Conservation (phyloP, 2,888 invertebrate species). For the Mermis nigrescens region DNA sequence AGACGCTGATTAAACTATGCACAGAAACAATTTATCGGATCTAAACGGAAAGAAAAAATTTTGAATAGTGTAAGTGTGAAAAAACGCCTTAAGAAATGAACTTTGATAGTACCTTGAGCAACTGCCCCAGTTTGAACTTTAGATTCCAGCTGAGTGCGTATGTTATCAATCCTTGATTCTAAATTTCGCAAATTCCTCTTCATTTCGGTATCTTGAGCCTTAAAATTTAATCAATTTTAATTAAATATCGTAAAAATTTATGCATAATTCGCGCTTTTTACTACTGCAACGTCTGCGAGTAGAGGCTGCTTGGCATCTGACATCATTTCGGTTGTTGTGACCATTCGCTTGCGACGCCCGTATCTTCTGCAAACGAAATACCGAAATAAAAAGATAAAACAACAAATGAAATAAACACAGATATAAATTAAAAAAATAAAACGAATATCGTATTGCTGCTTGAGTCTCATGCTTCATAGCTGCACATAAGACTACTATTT, state of each 20-base stretch:
- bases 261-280: not conserved
- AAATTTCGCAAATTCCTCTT: slow-evolving; percentile 19
- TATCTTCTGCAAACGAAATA: too few relatives aligned
- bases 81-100: too few relatives aligned
- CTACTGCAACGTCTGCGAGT: not conserved
- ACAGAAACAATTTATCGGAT: not conserved
- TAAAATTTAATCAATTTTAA: not conserved
- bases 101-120: slow-evolving; percentile 6
- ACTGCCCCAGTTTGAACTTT: not conserved
- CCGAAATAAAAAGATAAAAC: too few relatives aligned
- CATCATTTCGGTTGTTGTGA: slow-evolving; percentile 1
- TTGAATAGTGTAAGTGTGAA: too few relatives aligned
- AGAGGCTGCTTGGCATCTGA: not conserved
- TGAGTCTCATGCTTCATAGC: too few relatives aligned
- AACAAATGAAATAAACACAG: too few relatives aligned
- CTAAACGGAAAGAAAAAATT: too few relatives aligned
- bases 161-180: slow-evolving; percentile 21
- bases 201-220: slow-evolving; percentile 16
- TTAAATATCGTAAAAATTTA: not conserved
- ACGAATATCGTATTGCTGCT: too few relatives aligned
- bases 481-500: too few relatives aligned
- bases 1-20: not conserved
- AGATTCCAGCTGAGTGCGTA: slow-evolving; percentile 14
- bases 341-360: slow-evolving; percentile 13
- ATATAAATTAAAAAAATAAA: too few relatives aligned